Conservation (phyloP, 2,113 vertebrate species). For the Etheostoma cragini region DNA sequence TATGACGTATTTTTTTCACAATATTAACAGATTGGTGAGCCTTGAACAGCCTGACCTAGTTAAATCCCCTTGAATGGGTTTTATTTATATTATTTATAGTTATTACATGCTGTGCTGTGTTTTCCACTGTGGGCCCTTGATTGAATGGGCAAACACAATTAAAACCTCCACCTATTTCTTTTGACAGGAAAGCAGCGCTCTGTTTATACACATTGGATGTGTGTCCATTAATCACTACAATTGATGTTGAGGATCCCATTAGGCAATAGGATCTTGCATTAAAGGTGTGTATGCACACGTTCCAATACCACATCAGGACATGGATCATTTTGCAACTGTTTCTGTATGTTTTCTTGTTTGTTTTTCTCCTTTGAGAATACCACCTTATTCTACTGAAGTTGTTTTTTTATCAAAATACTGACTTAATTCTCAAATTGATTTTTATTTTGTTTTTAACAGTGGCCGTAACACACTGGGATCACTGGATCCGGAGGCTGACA, state of each 20-base stretch:
- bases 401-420: not conserved
- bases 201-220: not conserved
- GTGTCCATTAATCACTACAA: not conserved
- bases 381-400: not conserved
- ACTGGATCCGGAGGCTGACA: not conserved
- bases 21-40: constrained; percentile 68
- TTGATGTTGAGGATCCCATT: no score
- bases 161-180: not conserved
- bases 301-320: not conserved
- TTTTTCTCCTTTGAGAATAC: not conserved
- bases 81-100: not conserved
- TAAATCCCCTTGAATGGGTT: constrained; percentile 64
- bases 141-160: constrained; percentile 18
- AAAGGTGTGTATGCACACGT: not conserved
- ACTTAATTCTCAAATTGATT: not conserved
- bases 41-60: constrained; percentile 70
- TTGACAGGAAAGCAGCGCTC: not conserved
- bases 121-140: constrained; percentile 6
- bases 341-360: not conserved
- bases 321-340: not conserved
- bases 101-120: constrained; percentile 8
- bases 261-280: no score
- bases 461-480: not conserved
- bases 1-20: constrained; percentile 58
- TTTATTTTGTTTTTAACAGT: not conserved